Evolutionary conservation across 2,888 invertebrate genomes (phyloP), one percentile per base, ranked within the genome.

Genomic region (Empis livida): DNA sequence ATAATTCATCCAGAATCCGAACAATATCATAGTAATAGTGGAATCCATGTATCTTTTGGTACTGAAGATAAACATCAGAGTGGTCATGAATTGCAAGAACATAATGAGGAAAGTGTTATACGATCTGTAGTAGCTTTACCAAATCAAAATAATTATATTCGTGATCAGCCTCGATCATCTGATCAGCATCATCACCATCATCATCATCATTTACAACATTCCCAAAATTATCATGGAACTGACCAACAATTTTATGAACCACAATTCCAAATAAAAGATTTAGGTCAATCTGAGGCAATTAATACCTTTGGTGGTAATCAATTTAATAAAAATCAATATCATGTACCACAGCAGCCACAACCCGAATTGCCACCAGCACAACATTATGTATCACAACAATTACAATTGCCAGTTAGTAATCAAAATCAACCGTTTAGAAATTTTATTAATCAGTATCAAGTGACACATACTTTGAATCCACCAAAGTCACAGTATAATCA

Each of bases 1-100:
- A 81, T 91, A 37, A 90, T 91, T 45, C 82, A 84, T 56, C 90
- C 90, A 0, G 90, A 90, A 58, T 89, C 89, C 3, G 88, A 90
- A 67, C 75, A 79, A 13, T 89, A 83, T 57, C 87, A 89, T 57
- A 83, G 83, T 51, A 79, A 83, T 52, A 84, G 84, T 55, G 86
- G 85, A 44, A 81, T 90, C 2, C 84, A 82, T 59, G 82, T 90
- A 2, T 87, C 88, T 8, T 90, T 90, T 57, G 88, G 87, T 1
- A 80, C 83, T 53, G 74, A 76, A 49, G 72, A 74, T 48, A 67
- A 70, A 41, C 68, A 59, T 0, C 67, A 68, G 31, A 54, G 67
- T 5, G 67, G 65, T 1, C 64, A 73, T 53, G 66, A 71, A 5
- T 63, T 70, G 31, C 73, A 75, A 53, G 75, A 75, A 51, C 66